Conservation (phyloP, 30 jellyfish, hydroid and myxozoan species). For the Aurelia sp. region DNA sequence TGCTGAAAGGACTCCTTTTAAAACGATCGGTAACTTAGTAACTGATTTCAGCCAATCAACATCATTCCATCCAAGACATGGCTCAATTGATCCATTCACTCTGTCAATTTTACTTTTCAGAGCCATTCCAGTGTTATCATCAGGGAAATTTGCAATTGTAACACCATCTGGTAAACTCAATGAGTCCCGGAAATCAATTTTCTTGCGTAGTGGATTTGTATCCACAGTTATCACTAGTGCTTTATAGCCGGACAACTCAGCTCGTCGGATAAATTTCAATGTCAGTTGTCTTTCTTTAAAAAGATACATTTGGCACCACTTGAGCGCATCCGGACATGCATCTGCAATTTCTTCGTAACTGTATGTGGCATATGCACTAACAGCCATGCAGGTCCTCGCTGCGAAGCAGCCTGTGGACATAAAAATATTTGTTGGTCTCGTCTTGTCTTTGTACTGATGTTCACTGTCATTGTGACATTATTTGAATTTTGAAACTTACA, state of each 20-base stretch:
- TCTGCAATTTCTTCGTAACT: constrained; percentile 75
- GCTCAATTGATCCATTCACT: constrained; percentile 17
- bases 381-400: constrained; percentile 91
- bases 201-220: constrained; percentile 59
- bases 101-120: not conserved
- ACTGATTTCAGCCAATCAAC: constrained; percentile 72
- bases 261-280: constrained; percentile 70
- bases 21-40: constrained; percentile 80
- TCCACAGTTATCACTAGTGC: constrained; percentile 96
- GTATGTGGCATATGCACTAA: constrained; percentile 77
- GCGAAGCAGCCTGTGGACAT: constrained; percentile 24
- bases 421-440: too few relatives aligned
- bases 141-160: constrained; percentile 47
- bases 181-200: constrained; percentile 42
- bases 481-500: too few relatives aligned
- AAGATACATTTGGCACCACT: constrained; percentile 84
- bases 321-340: constrained; percentile 69
- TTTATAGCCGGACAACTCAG: constrained; percentile 84
- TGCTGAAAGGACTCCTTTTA: constrained; percentile 82
- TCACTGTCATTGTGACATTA: too few relatives aligned
- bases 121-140: constrained; percentile 3
- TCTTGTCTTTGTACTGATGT: too few relatives aligned
- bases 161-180: constrained; percentile 43
- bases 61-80: constrained; percentile 65
- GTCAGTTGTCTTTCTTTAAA: constrained; percentile 78